Base-by-base conservation (phyloP, 1,140 invertebrate genomes). In the Phymorhynchus buccinoides region DNA sequence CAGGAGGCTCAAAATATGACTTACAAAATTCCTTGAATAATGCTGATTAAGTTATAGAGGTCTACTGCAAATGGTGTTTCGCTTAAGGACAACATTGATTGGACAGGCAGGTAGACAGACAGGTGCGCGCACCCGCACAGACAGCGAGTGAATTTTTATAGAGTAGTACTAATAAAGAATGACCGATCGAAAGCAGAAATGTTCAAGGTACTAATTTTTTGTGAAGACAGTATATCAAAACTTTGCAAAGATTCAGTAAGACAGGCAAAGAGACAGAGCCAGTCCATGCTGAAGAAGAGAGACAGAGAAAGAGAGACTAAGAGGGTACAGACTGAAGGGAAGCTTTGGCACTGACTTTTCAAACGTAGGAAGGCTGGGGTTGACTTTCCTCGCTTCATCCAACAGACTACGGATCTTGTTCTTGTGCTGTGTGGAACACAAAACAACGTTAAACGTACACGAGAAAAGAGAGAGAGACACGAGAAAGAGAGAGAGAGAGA, bases 341-440 rank as follows among this genome's bases (percentile, higher is more conserved):
- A 41, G 30, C 44, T 1, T 41, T n/a, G n/a, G n/a, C 35, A 86
- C 86, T 89, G 89, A 94, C 94, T 93, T 94, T 88, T 95, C 94
- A 89, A 93, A 94, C 22, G 94, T 93, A 16, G 94, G 94, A 6
- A 95, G 89, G 81, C 92, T 91, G 0, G 94, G 94, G 88, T 95
- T 94, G 14, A 90, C 90, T 86, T 91, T 90, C 83, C 94, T 90
- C 0, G 94, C 94, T 86, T 94, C 93, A 30, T 94, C 93, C 52
- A 95, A 85, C 12, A 95, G 86, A 32, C 90, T 82, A 42, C 92
- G 86, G n/a, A 95, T 90, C 88, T 94, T 91, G 68, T 91, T 88
- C 83, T 94, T 93, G 85, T 95, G 94, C 94, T 95, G 86, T 86
- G 92, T 89, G 56, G 84, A 77, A 77, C 6, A 52, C 27, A 56